These are phyloP conservation scores for Meles meles DNA, from an alignment of 2,113 vertebrate genomes.

Conservation along the genomic window DNA sequence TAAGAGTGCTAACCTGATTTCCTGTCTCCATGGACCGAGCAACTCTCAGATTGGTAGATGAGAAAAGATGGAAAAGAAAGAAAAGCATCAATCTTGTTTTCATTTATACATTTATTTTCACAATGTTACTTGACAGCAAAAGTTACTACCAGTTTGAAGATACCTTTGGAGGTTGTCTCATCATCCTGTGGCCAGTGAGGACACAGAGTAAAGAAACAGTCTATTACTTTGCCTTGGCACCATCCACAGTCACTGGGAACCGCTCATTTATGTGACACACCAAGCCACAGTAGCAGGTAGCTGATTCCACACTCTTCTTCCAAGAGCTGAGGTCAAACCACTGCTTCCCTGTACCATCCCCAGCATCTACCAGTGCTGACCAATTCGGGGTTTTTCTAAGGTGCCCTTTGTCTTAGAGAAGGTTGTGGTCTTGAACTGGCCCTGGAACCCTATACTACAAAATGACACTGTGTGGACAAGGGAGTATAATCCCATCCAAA, in stretches of 20 bases:
- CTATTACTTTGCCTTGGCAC: conserved; percentile 47
- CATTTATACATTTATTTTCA: not conserved
- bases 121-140: not conserved
- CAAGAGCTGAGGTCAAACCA: conserved; percentile 53
- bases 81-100: conserved; percentile 32
- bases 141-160: conserved; percentile 36
- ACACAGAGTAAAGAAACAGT: conserved; percentile 31
- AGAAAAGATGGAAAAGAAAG: conserved; percentile 50
- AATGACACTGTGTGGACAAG: not conserved
- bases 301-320: conserved; percentile 43
- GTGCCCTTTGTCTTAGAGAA: conserved; percentile 53
- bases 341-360: not conserved
- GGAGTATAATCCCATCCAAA: not conserved
- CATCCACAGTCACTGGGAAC: conserved; percentile 31
- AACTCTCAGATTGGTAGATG: conserved; percentile 57
- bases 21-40: conserved; percentile 68
- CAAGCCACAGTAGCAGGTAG: conserved; percentile 54
- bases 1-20: conserved; percentile 74
- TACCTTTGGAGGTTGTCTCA: not conserved
- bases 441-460: not conserved
- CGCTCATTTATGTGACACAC: not conserved
- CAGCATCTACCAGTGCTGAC: not conserved
- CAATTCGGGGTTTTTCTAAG: conserved; percentile 37
- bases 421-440: conserved; percentile 2
- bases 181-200: conserved; percentile 33